phyloP scores from a whole-genome alignment of 2,113 vertebrate genomes.

The Myotis lucifugus region DNA sequence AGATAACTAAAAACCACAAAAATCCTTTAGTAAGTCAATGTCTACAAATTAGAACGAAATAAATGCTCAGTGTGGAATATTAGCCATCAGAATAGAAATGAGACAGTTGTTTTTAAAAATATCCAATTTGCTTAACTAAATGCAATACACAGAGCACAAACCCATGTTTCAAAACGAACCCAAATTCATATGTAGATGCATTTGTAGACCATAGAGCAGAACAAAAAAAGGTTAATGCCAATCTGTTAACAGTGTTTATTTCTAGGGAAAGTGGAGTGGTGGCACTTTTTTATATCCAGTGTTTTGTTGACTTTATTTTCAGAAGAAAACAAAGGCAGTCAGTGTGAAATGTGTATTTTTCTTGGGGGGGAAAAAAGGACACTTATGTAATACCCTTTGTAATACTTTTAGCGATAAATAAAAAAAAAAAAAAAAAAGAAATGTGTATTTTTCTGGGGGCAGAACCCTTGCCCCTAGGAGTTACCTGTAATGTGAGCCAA shows the following conservation, averaged over 20 bases:
- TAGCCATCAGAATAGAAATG: neutral
- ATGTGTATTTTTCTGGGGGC: neutral
- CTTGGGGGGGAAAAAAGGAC: too few species aligned
- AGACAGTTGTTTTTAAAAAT: neutral
- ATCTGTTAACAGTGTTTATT: neutral
- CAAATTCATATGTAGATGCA: neutral
- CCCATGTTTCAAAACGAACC: neutral
- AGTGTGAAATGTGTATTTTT: neutral
- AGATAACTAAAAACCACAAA: slow-evolving; percentile 26
- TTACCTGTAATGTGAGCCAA: slow-evolving; percentile 93
- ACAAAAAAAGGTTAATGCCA: neutral
- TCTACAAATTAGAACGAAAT: slow-evolving; percentile 37
- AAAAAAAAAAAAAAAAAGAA: too few species aligned
- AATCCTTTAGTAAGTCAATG: neutral
- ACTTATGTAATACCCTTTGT: too few species aligned
- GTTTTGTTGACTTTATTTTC: neutral
- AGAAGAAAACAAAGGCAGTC: neutral
- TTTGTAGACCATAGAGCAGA: neutral
- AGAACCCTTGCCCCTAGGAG: neutral
- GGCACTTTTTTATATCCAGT: neutral
- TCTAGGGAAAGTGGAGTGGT: neutral
- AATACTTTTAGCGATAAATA: too few species aligned
- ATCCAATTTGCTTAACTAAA: neutral
- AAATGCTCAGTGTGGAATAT: neutral
- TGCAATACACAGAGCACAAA: neutral